phyloP scores from a whole-genome alignment of 2,888 invertebrate genomes.

The Chirona hameri region DNA sequence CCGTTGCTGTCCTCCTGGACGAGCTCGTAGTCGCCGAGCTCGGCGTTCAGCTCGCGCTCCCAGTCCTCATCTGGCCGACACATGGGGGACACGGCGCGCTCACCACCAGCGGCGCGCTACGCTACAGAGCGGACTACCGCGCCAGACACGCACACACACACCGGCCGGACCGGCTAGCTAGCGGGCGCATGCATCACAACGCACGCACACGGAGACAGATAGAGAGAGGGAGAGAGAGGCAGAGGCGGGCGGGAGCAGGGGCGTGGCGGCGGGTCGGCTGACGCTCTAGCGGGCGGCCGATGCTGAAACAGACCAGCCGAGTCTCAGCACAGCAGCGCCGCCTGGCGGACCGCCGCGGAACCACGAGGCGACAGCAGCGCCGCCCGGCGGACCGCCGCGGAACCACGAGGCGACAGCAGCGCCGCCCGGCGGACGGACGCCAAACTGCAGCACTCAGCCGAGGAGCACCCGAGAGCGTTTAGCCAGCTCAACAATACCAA shows the following conservation, averaged over 20 bases:
- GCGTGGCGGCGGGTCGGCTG: background rate
- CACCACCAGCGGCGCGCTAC: conserved; percentile 46
- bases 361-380: background rate
- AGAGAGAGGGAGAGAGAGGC: background rate
- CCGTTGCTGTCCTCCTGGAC: conserved; percentile 57
- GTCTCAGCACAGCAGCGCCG: background rate
- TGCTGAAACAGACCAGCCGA: background rate
- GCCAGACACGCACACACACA: no score
- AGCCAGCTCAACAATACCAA: no score
- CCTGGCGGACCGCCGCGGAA: background rate
- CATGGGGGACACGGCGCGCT: conserved; percentile 31
- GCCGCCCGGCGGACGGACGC: background rate
- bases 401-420: background rate
- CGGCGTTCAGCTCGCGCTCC: conserved; percentile 93
- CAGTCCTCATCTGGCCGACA: conserved; percentile 71
- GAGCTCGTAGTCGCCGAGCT: conserved; percentile 91
- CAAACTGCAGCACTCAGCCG: background rate
- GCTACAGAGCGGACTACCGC: conserved; percentile 41
- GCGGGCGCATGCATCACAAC: conserved; percentile 13
- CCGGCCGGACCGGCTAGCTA: background rate
- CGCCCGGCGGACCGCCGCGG: background rate
- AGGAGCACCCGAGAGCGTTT: no score
- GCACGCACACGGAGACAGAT: background rate
- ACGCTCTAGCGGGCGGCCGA: background rate
- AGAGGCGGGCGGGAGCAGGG: background rate